Base-by-base conservation (phyloP, 2,113 vertebrate species). In the Tenebrosternarchus preto region DNA sequence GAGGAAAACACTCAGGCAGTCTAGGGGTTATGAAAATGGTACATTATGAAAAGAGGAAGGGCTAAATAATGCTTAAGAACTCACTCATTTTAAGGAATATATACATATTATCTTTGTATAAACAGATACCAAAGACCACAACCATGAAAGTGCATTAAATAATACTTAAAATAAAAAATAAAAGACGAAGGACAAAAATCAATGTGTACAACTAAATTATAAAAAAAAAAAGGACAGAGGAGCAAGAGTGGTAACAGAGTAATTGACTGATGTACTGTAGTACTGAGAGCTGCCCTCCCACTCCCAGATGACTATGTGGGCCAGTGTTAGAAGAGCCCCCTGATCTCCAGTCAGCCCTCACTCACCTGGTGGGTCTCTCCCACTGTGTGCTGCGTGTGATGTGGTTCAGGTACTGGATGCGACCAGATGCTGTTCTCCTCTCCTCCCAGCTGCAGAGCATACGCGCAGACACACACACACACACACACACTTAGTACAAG, bases 361-460 rank as follows among this genome's bases (percentile, higher is more conserved):
- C 93, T 93, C 91, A 99, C 98, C 98, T 93, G 71, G 98, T 99
- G 0, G 98, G 98, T 82, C 98, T 94, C 88, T 99, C 98, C 98
- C 98, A 99, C 80, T 99, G 98, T 0, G 98, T 99, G 87, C 95
- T 99, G 88, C 98, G 92, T 80, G 97, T 99, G 87, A 99, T 99
- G 82, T 99, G 98, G 91, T 99, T 99, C 87, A 99, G 91, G 91
- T 99, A 99, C 85, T 99, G 98, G 88, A 98, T 99, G 82, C 98
- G 94, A 85, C 98, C 98, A 81, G 97, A 97, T 17, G 98, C 96
- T 0, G 97, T 99, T 85, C 96, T 95, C 80, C 98, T 92, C 90
- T 99, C 98, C 93, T 99, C 98, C 98, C 98, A 99, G 83, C 98
- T 99, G 91, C 83, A 89, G 76, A 82, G 25, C 55, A 87, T 82